Evolutionary conservation across 35 echinoderm and acorn worm species (phyloP), one percentile per base, ranked within the genome.

Genomic region (Ophioderma brevispina): DNA sequence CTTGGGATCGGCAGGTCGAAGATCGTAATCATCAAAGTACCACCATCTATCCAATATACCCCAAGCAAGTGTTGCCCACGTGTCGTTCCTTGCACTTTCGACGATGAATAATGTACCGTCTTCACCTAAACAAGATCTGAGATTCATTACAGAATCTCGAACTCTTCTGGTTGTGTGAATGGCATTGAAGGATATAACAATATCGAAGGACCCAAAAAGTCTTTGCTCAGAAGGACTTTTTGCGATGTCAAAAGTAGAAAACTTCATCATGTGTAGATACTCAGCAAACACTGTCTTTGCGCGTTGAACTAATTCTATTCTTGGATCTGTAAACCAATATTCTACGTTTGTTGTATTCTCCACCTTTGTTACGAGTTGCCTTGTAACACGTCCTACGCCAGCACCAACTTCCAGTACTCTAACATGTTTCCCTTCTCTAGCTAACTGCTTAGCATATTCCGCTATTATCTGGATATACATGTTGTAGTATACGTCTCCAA

Each of bases 31-130:
- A 15, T 70, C 78, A 36, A 80, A 80, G 36, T 35, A 80, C 78
- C 78, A 80, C 78, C 78, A 80, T 31, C 78, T 33, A 80, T 80
- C 78, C 13, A 80, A n/a, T 11, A 80, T 80, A n/a, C 78, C 78
- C 78, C 78, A 80, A 25, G 78, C 78, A 6, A 80, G 78, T 80
- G 78, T 80, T 32, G 78, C 78, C 78, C 78, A 80, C 30, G 78
- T 80, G 34, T 80, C 78, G 78, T 80, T 80, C 36, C 78, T 80
- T 36, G 78, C 78, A 80, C 78, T 80, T 25, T 70, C 59, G 2
- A 70, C n/a, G n/a, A 70, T 70, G 59, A 70, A 70, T 25, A 70
- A 30, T 18, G 78, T 35, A 25, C 78, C 78, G 31, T 80, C 38
- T 15, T 80, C 78, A 80, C 78, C 78, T 1, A 80, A 33, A 80